These are phyloP conservation scores for Puma concolor DNA, from an alignment of 2,113 vertebrate species.

Conservation along the genomic window DNA sequence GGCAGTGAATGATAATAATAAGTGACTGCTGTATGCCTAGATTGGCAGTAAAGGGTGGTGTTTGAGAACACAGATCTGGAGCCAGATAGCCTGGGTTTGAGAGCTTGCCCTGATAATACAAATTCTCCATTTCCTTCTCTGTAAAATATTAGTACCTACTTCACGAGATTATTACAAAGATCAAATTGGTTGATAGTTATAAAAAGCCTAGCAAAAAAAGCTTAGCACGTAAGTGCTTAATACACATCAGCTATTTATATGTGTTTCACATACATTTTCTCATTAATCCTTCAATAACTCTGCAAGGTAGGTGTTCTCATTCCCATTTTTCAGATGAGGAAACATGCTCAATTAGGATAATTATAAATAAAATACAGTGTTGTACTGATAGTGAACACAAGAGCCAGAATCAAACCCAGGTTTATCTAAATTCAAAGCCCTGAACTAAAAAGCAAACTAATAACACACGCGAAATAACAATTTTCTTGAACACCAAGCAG, in stretches of 20 bases:
- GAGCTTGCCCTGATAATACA: not conserved
- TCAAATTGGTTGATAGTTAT: not conserved
- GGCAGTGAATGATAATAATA: not conserved
- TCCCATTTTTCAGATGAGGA: not conserved
- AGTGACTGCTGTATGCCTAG: rapidly evolving
- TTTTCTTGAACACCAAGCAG: not conserved
- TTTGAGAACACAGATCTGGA: not conserved
- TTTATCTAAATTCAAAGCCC: not conserved
- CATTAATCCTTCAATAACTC: not conserved
- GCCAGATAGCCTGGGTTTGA: not conserved
- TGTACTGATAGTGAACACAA: not conserved
- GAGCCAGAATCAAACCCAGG: not conserved
- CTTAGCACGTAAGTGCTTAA: not conserved
- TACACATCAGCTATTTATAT: not conserved
- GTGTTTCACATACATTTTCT: not conserved
- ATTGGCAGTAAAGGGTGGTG: no score
- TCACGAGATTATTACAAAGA: not conserved
- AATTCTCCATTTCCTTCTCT: not conserved
- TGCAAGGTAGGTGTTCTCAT: not conserved
- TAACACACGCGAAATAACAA: not conserved
- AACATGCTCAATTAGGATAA: not conserved
- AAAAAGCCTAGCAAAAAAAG: not conserved
- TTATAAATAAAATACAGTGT: not conserved
- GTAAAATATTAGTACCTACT: not conserved
- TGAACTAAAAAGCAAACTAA: not conserved